Percentiles rank a stretch among this genome's conserved stretches.
Evolutionary conservation across 1,140 invertebrate species (phyloP).

Genomic region (Drosophila ananassae): DNA sequence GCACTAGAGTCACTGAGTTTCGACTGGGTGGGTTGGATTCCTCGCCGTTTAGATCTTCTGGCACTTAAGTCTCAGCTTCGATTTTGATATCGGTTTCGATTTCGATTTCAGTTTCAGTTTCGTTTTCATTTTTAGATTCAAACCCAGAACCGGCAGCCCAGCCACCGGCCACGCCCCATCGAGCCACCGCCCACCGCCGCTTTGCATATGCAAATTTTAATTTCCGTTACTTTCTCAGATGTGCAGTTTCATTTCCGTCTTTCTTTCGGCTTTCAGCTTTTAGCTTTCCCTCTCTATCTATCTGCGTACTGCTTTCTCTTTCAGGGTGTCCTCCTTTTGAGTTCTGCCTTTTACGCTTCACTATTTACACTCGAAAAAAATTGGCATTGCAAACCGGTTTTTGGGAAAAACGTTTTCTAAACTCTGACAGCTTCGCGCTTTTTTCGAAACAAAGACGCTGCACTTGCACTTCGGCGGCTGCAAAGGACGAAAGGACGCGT

Average conservation of each 20-base stretch:
- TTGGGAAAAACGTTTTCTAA: background rate
- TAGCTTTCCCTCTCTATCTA: background rate
- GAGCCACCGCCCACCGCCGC: conserved; percentile 8
- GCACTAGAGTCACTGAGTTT: background rate
- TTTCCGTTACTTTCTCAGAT: conserved; percentile 77
- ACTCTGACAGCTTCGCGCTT: conserved; percentile 21
- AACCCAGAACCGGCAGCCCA: background rate
- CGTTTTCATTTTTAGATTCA: conserved; percentile 16
- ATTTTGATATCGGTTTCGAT: conserved; percentile 2
- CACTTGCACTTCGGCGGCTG: conserved; percentile 1
- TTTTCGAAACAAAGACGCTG: conserved; percentile 14
- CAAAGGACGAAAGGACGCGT: conserved; percentile 48
- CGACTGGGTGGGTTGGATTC: conserved; percentile 42
- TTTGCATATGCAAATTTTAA: conserved; percentile 79
- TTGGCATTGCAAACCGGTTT: background rate
- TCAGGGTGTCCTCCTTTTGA: background rate
- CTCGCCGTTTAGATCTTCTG: conserved; percentile 49
- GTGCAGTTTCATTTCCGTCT: conserved; percentile 76
- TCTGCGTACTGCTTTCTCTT: background rate
- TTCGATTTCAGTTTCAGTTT: background rate
- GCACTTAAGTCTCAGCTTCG: conserved; percentile 39
- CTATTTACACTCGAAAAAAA: conserved; percentile 9
- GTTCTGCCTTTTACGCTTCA: background rate
- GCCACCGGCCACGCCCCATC: conserved; percentile 13
- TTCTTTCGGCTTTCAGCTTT: conserved; percentile 22